phyloP scores from a whole-genome alignment of 2,888 invertebrate species.

The Barypeithes pellucidus region DNA sequence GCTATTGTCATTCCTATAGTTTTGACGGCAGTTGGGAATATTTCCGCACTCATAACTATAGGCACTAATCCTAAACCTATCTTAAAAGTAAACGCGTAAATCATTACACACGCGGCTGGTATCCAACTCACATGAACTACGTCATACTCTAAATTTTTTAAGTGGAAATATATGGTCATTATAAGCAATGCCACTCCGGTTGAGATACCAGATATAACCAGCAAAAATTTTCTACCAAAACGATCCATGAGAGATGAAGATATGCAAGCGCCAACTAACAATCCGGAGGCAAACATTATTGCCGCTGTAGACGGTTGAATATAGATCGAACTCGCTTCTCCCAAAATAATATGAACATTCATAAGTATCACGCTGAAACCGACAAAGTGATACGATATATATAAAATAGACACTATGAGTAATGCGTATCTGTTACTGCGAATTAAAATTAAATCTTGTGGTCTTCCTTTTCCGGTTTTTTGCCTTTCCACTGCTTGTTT shows the following conservation, averaged over 20 bases:
- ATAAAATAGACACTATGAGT: constrained; percentile 66
- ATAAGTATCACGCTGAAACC: constrained; percentile 68
- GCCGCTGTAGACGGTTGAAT: constrained; percentile 62
- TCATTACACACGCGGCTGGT: constrained; percentile 66
- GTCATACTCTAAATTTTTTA: constrained; percentile 62
- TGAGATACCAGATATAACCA: constrained; percentile 64
- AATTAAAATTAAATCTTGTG: constrained; percentile 65
- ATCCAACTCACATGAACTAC: constrained; percentile 64
- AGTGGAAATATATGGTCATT: constrained; percentile 66
- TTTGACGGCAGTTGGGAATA: constrained; percentile 69
- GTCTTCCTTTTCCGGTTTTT: constrained; percentile 64
- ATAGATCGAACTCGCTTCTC: constrained; percentile 65
- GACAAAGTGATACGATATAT: constrained; percentile 67
- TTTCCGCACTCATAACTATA: constrained; percentile 67
- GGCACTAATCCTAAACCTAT: constrained; percentile 68
- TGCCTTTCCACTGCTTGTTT: constrained; percentile 64
- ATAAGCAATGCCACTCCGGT: constrained; percentile 64
- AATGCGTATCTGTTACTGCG: constrained; percentile 66
- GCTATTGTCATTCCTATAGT: constrained; percentile 68
- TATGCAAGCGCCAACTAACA: constrained; percentile 63
- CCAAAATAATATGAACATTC: constrained; percentile 68
- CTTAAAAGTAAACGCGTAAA: constrained; percentile 66
- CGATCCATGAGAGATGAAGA: constrained; percentile 66
- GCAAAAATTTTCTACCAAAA: constrained; percentile 66
- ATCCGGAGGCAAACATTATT: constrained; percentile 66